Base-by-base conservation (phyloP, 2,797 vertebrate genomes). In the Taenioides sp. region DNA sequence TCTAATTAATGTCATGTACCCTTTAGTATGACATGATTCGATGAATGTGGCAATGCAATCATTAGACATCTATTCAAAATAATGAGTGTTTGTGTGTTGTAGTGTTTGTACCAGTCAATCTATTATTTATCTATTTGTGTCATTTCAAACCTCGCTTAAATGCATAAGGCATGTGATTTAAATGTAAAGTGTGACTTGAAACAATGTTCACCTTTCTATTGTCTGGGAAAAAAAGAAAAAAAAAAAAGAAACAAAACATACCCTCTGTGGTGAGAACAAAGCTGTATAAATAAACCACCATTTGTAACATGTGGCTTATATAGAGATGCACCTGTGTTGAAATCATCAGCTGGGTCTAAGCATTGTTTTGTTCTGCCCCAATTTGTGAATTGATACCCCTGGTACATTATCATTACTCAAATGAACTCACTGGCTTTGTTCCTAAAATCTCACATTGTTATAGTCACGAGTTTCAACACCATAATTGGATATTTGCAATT, bases 231-330 rank as follows among this genome's bases (percentile, higher is more conserved):
- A 11, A 14, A 43, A 14, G 12, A 10, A 11, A 25, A 23, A 23
- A 9, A n/a, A 20, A 4, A 54, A 20, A 20, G 5, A 6, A 54
- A 3, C 10, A 3, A n/a, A 34, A 34, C 9, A 4, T 10, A 64
- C 14, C 37, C 17, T 50, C 34, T 61, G 52, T 62, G 37, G 59
- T 61, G 54, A 34, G 40, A 81, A 82, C 64, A 72, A 73, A 28
- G 25, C 47, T 4, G 12, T 31, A 52, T 66, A 66, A 66, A 54
- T 66, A 52, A 66, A 66, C 43, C 16, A 50, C 25, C 25, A 50
- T 31, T 54, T 31, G 4, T 66, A 66, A 52, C 23, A 28, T 28
- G 25, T 54, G 49, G 65, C 49, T 52, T 18, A n/a, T 66, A 49
- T 49, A n/a, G 9, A 66, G 25, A 28, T 54, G 49, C 65, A 66